phyloP scores from a whole-genome alignment of 2,113 vertebrate species.

The Callospermophilus lateralis region DNA sequence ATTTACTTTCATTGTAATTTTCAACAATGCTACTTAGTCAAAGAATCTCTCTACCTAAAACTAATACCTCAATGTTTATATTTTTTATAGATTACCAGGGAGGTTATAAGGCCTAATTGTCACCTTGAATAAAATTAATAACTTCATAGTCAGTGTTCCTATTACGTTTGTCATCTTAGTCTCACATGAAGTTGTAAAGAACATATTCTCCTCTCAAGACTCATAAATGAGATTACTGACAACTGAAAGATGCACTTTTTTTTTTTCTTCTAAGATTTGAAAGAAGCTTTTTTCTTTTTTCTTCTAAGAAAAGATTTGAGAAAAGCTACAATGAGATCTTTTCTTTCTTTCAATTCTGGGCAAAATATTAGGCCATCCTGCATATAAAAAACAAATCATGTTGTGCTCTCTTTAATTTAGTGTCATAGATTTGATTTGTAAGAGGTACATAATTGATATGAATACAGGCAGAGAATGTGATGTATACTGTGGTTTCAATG shows the following conservation, averaged over 20 bases:
- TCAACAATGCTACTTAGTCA: conserved; percentile 5
- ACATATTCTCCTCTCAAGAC: not conserved
- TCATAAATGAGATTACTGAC: not conserved
- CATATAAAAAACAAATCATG: not conserved
- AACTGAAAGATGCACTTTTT: not conserved
- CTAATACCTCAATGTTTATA: not conserved
- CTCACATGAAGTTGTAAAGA: not conserved
- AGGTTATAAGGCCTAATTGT: conserved; percentile 43
- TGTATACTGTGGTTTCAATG: not conserved
- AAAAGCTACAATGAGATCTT: not conserved
- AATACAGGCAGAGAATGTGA: not conserved
- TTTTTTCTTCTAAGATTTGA: conserved; percentile 12
- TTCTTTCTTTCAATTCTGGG: not conserved
- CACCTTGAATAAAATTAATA: not conserved
- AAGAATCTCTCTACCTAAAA: conserved; percentile 15
- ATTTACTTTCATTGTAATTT: conserved; percentile 45
- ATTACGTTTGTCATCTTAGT: not conserved
- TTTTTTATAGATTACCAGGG: conserved; percentile 6
- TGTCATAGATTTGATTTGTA: conserved; percentile 8
- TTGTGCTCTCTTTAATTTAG: not conserved
- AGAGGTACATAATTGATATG: not conserved
- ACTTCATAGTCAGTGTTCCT: not conserved
- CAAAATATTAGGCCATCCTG: not conserved
- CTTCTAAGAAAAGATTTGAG: not conserved
- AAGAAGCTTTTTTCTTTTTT: conserved; percentile 27